Percentiles rank a stretch among this genome's conserved stretches.
These are phyloP conservation scores for Drosophila gaucha DNA, from an alignment of 2,888 invertebrate species.

Conservation along the genomic window DNA sequence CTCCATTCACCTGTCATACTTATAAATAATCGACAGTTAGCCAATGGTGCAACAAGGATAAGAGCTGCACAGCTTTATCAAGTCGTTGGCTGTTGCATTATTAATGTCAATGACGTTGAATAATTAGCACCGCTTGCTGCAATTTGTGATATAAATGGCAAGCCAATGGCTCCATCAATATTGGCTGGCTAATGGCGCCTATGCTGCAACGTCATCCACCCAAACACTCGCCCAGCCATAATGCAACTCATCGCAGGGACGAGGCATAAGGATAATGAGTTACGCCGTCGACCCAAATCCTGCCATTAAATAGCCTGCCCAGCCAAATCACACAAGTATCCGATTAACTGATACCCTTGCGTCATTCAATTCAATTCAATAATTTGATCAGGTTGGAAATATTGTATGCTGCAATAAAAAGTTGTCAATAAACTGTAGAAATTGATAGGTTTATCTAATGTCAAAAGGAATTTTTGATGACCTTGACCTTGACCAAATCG, in stretches of 20 bases:
- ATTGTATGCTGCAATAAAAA: neutral
- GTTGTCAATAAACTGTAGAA: neutral
- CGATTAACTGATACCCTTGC: neutral
- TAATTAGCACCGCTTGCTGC: conserved; percentile 64
- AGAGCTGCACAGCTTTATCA: conserved; percentile 25
- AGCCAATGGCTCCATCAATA: conserved; percentile 63
- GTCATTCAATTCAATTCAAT: neutral
- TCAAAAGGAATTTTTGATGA: no score
- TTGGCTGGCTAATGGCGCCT: conserved; percentile 46
- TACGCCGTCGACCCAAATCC: conserved; percentile 31
- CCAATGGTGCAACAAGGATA: conserved; percentile 26
- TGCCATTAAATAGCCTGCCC: conserved; percentile 10
- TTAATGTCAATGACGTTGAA: conserved; percentile 78
- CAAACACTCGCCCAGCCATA: conserved; percentile 11
- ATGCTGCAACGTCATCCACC: conserved; percentile 39
- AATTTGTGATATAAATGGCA: conserved; percentile 53
- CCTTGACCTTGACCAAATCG: no score
- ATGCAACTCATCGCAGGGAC: neutral
- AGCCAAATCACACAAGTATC: neutral
- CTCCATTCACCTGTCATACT: conserved; percentile 42
- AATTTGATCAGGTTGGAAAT: no score
- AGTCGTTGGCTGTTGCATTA: conserved; percentile 53
- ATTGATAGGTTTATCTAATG: no score
- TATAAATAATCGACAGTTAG: conserved; percentile 46
- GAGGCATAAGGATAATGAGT: conserved; percentile 32